phyloP scores from a whole-genome alignment of 2,888 invertebrate genomes.

The Stenurella melanura region DNA sequence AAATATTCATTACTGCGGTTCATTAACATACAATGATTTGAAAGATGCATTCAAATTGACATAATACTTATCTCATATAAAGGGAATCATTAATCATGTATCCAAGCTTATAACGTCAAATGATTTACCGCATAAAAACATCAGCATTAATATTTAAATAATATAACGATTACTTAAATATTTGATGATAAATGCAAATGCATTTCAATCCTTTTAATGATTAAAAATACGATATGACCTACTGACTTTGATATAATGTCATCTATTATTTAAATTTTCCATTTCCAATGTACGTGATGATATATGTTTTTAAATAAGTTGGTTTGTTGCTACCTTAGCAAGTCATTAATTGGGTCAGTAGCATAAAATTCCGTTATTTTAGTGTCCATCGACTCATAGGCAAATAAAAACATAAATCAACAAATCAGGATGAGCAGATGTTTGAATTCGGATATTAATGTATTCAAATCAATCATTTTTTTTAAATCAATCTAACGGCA shows the following conservation, averaged over 20 bases:
- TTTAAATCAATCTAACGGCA: constrained; percentile 14
- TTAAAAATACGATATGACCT: not conserved
- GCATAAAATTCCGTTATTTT: constrained; percentile 9
- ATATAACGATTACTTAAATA: not conserved
- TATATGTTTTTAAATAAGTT: not conserved
- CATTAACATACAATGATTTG: constrained; percentile 7
- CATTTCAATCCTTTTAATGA: not conserved
- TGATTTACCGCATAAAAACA: not conserved
- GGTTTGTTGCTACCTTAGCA: not conserved
- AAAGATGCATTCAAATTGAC: not conserved
- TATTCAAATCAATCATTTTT: constrained; percentile 18
- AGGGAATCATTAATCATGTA: not conserved
- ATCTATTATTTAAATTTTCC: not conserved
- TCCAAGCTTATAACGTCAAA: not conserved
- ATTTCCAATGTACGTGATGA: not conserved
- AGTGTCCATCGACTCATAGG: not conserved
- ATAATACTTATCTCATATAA: not conserved
- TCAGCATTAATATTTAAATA: not conserved
- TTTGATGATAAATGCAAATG: constrained; percentile 4
- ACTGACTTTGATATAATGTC: not conserved
- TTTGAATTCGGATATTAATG: constrained; percentile 12
- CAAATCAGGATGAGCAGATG: constrained; percentile 24
- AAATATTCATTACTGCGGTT: not conserved
- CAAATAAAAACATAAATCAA: constrained; percentile 27
- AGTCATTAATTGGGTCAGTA: not conserved